phyloP scores from a whole-genome alignment of 1,140 invertebrate genomes.

The Colletes gigas region DNA sequence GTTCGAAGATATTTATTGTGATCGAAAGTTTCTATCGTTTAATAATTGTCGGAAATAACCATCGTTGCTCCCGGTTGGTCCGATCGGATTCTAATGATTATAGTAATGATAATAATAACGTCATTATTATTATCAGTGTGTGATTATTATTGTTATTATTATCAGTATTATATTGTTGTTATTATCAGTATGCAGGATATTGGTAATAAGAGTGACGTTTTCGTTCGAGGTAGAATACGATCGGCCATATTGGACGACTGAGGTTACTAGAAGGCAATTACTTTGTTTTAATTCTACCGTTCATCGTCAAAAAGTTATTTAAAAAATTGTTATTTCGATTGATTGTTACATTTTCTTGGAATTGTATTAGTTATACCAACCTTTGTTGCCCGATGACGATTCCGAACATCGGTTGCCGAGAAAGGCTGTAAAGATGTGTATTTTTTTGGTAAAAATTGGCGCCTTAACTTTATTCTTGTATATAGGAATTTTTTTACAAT shows the following conservation, averaged over 20 bases:
- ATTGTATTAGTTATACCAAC: not conserved
- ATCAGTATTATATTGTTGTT: too few species aligned
- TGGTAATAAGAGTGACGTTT: too few species aligned
- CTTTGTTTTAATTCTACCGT: too few species aligned
- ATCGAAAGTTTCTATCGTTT: not conserved
- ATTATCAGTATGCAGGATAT: too few species aligned
- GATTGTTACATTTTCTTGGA: not conserved
- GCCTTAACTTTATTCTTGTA: conserved; percentile 78
- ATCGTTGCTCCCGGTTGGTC: not conserved
- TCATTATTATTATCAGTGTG: too few species aligned
- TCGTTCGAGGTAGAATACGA: too few species aligned
- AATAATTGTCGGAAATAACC: not conserved
- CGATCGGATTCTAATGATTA: not conserved
- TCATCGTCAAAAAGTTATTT: not conserved
- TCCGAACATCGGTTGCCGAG: conserved; percentile 27
- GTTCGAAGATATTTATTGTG: not conserved
- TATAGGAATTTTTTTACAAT: conserved; percentile 79
- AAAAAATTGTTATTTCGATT: not conserved
- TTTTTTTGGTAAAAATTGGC: conserved; percentile 75
- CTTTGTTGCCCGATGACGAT: not conserved
- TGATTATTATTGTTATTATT: too few species aligned
- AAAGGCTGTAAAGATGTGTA: conserved; percentile 40
- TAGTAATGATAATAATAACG: not conserved
- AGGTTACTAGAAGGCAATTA: not conserved
- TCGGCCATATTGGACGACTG: too few species aligned